Conservation (phyloP, 2,797 vertebrate genomes). For the Psittacula echo region DNA sequence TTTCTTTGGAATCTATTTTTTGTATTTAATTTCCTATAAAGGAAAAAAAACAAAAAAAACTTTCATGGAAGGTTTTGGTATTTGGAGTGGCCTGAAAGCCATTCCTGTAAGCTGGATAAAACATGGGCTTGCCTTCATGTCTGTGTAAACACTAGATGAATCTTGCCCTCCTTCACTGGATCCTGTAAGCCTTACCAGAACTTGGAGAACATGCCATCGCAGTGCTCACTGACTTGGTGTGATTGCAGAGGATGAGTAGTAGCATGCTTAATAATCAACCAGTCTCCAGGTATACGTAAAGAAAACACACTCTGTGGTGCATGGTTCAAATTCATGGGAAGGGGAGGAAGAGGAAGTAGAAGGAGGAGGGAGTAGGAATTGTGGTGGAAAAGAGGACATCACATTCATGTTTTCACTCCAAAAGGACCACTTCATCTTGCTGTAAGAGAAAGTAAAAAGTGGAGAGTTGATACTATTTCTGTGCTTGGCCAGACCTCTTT, state of each 20-base stretch:
- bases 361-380: background rate
- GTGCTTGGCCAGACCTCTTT: slow-evolving; percentile 23
- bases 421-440: slow-evolving; percentile 12
- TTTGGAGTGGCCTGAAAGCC: slow-evolving; percentile 17
- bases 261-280: background rate
- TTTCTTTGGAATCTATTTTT: slow-evolving; percentile 65
- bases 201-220: background rate
- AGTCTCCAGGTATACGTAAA: background rate
- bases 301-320: background rate
- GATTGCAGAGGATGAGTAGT: background rate
- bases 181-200: background rate
- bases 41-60: background rate
- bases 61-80: slow-evolving; percentile 64
- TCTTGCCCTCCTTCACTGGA: slow-evolving; percentile 22
- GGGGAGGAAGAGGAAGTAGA: background rate
- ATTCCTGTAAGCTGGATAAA: slow-evolving; percentile 18
- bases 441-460: background rate
- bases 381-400: background rate
- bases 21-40: slow-evolving; percentile 61
- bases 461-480: background rate
- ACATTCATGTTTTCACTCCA: slow-evolving; percentile 6
- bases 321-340: background rate
- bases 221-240: background rate
- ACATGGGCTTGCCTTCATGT: background rate
- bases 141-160: slow-evolving; percentile 4